Conservation (phyloP, 1,140 invertebrate genomes). For the Trinorchestia longiramus region DNA sequence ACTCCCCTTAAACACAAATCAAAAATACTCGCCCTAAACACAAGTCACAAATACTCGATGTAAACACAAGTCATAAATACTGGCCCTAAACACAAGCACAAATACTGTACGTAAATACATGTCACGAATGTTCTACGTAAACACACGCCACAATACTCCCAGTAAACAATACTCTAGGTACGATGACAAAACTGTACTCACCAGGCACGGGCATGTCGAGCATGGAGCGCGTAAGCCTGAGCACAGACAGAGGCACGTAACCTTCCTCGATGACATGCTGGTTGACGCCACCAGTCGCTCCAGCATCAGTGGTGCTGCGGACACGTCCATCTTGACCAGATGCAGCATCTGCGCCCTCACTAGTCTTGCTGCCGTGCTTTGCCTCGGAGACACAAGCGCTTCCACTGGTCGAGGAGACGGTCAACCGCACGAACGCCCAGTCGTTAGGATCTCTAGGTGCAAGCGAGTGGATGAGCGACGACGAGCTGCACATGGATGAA, state of each 20-base stretch:
- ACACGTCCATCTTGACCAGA: not conserved
- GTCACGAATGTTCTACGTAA: too few relatives aligned
- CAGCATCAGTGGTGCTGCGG: not conserved
- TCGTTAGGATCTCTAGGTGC: constrained; percentile 36
- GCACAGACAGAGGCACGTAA: constrained; percentile 11
- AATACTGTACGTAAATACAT: too few relatives aligned
- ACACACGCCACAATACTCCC: too few relatives aligned
- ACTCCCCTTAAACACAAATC: too few relatives aligned
- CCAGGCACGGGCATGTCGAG: constrained; percentile 39
- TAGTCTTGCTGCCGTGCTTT: not conserved
- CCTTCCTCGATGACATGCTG: constrained; percentile 42
- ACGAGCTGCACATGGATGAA: constrained; percentile 23
- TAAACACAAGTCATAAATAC: too few relatives aligned
- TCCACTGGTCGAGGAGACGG: not conserved
- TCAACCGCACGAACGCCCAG: constrained; percentile 10
- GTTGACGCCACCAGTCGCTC: not conserved
- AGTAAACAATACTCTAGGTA: not conserved
- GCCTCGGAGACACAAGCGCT: not conserved
- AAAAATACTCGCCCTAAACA: too few relatives aligned
- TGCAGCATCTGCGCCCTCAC: not conserved
- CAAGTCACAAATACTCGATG: too few relatives aligned
- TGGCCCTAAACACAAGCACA: not conserved
- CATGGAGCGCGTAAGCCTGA: constrained; percentile 31
- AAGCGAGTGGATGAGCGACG: constrained; percentile 3
- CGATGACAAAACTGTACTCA: not conserved